A percentile compares a stretch with the other conserved stretches of the same genome.
phyloP scores from a whole-genome alignment of 2,113 vertebrate species.

The Puma concolor region DNA sequence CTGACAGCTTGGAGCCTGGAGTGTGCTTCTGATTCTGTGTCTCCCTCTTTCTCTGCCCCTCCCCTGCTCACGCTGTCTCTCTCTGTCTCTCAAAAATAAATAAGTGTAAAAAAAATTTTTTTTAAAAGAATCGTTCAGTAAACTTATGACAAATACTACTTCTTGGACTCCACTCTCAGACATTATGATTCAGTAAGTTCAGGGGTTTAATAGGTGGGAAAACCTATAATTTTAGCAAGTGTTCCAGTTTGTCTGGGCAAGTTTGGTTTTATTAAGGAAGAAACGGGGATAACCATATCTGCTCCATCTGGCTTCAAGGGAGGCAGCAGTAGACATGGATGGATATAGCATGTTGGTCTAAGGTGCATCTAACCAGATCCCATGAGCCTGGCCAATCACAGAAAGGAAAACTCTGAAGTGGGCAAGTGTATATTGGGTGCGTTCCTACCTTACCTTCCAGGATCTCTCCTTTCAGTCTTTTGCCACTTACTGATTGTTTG shows the following conservation, averaged over 20 bases:
- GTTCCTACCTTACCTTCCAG: neutral
- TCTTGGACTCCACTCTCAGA: neutral
- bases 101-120: too few species aligned
- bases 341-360: neutral
- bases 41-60: too few species aligned
- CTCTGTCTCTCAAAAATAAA: too few species aligned
- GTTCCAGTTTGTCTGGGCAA: neutral
- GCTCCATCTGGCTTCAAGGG: neutral
- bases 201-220: neutral
- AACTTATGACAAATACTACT: neutral
- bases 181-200: neutral
- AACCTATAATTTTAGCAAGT: neutral
- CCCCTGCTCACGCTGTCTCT: too few species aligned
- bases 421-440: neutral
- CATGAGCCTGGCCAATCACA: neutral
- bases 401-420: neutral
- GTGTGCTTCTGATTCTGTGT: too few species aligned
- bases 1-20: too few species aligned
- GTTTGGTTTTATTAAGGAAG: neutral
- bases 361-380: neutral
- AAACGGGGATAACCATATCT: neutral
- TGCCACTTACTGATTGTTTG: neutral
- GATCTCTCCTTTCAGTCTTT: neutral
- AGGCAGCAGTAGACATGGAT: neutral
- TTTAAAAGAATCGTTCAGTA: neutral